Base-by-base conservation (phyloP, 1,140 invertebrate genomes). In the Brachionus rubens region DNA sequence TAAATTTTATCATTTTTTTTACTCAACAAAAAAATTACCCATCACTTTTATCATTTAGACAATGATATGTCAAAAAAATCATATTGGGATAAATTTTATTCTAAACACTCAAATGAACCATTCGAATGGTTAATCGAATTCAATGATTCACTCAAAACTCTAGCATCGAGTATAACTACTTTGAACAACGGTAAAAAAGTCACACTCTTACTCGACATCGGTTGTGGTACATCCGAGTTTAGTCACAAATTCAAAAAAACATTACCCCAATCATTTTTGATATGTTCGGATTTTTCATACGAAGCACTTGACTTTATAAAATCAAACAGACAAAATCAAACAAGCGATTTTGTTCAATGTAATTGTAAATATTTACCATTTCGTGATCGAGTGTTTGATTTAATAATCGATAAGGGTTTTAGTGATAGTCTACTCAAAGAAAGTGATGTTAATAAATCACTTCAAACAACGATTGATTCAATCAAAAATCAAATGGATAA, bases 351-450 rank as follows among this genome's bases (percentile, higher is more conserved):
- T 54, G 68, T 72, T 33, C 16, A 50, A 30, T 72, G 46, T 48
- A 76, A 80, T 77, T 78, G 77, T 3, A 77, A 70, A 47, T n/a
- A 41, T 6, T 65, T 81, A 9, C 80, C 80, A 0, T 80, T 77
- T 52, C 36, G 43, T 19, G 43, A 77, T 16, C 41, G 50, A 14
- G 33, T 75, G 14, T 80, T 80, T 54, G 77, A 81, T 68, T 24
- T 79, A 1, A 67, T 80, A 10, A 70, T 80, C 4, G 80, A 81
- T 48, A 81, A 81, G 77, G 81, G 81, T 10, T 80, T 80, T 2
- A 79, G 77, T 67, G 81, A 81, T 52, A 77, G 79, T n/a, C 43
- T 81, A 67, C 48, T 81, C 16, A 81, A 81, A 70, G 78, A 79
- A 19, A 75, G 28, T 43, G 19, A 50, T 36, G 21, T 19, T 2